Evolutionary conservation across 2,888 invertebrate species (phyloP).

Genomic region (Meiosimyza platycephala): DNA sequence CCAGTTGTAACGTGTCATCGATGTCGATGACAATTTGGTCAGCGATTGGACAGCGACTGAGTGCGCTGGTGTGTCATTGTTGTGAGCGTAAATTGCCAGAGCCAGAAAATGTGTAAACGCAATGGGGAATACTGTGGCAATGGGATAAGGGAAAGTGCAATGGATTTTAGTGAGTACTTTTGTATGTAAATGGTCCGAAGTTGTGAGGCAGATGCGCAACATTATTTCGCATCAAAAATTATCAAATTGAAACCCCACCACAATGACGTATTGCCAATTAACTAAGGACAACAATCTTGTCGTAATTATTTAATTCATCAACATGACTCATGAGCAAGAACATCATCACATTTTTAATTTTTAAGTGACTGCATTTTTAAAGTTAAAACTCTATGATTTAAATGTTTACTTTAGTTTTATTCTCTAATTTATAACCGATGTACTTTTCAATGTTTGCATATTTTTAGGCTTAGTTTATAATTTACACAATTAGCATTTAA

Average conservation of each 20-base stretch:
- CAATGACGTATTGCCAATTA: slow-evolving; percentile 10
- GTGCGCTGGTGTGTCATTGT: slow-evolving; percentile 65
- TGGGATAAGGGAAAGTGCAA: not conserved
- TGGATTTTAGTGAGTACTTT: not conserved
- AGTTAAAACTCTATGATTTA: slow-evolving; percentile 8
- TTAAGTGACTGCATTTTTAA: slow-evolving; percentile 11
- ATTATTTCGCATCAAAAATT: not conserved
- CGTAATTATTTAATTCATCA: slow-evolving; percentile 20
- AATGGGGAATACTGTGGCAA: slow-evolving; percentile 19
- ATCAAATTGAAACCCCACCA: not conserved
- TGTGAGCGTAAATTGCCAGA: slow-evolving; percentile 67
- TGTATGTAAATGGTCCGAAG: not conserved
- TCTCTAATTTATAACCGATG: too few species aligned
- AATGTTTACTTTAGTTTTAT: not conserved
- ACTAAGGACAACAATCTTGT: slow-evolving; percentile 19
- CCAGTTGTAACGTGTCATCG: slow-evolving; percentile 65
- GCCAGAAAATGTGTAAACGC: slow-evolving; percentile 65
- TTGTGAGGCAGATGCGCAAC: not conserved
- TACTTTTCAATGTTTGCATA: too few species aligned
- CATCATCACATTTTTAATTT: slow-evolving; percentile 21
- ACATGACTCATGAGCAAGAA: not conserved
- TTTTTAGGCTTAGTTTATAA: too few species aligned
- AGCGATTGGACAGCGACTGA: slow-evolving; percentile 64
- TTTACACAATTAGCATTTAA: too few species aligned
- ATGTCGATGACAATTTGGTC: slow-evolving; percentile 66